Percentiles rank a stretch among this genome's conserved stretches.
phyloP scores from a whole-genome alignment of 2,113 vertebrate genomes.

The Tricholaema leucomelas region DNA sequence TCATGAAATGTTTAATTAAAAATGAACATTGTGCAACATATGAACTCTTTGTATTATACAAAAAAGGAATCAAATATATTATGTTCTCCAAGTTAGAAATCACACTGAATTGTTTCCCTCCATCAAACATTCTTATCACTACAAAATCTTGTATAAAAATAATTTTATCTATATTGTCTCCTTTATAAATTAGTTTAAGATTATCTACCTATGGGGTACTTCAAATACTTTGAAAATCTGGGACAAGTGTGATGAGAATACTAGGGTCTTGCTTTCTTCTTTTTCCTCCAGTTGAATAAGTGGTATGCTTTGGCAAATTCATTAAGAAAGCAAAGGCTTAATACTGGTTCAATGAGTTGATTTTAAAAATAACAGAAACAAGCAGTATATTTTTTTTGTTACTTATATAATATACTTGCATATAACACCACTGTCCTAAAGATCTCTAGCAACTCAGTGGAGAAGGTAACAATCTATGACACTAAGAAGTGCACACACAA shows the following conservation, averaged over 20 bases:
- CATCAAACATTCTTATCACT: constrained; percentile 21
- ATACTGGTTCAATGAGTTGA: neutral
- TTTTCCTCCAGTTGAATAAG: neutral
- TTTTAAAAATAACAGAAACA: neutral
- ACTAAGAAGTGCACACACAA: neutral
- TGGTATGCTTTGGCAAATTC: neutral
- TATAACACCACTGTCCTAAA: neutral
- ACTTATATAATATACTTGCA: neutral
- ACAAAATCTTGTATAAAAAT: neutral
- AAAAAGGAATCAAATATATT: constrained; percentile 19
- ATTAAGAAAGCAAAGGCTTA: constrained; percentile 1
- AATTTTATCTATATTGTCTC: neutral
- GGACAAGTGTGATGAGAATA: neutral
- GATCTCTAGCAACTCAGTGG: neutral
- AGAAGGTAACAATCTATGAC: neutral
- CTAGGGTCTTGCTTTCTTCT: neutral
- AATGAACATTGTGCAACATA: constrained; percentile 62
- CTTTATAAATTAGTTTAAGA: constrained; percentile 14
- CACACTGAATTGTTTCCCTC: neutral
- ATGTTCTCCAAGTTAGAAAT: constrained; percentile 24
- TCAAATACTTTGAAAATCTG: constrained; percentile 1
- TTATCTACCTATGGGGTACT: neutral
- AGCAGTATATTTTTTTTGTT: neutral
- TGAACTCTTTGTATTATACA: constrained; percentile 38
- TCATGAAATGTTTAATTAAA: constrained; percentile 75